Percentiles rank a stretch among this genome's conserved stretches.
Conservation (phyloP, 2,113 vertebrate species). For the Seriola dumerili region DNA sequence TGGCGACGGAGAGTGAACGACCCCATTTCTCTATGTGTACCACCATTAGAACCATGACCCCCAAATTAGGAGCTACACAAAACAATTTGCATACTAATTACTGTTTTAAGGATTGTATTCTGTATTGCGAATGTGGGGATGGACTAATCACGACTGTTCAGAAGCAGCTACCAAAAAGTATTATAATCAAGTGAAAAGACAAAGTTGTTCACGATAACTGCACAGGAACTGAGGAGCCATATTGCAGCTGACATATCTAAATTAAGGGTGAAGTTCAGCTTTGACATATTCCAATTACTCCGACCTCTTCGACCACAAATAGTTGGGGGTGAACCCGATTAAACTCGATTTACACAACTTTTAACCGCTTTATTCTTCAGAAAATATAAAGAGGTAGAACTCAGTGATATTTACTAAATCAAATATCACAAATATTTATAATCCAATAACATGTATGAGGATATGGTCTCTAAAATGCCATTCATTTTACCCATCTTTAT, state of each 20-base stretch:
- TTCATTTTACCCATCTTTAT: too few relatives aligned
- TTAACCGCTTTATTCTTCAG: conserved; percentile 1
- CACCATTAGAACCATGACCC: conserved; percentile 43
- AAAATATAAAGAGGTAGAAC: not conserved
- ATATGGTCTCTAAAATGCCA: too few relatives aligned
- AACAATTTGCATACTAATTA: conserved; percentile 79
- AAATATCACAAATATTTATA: not conserved
- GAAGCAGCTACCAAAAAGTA: conserved; percentile 5
- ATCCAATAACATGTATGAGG: not conserved
- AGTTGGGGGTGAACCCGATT: conserved; percentile 35
- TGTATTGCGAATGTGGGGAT: conserved; percentile 35
- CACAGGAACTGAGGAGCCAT: not conserved
- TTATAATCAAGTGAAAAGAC: conserved; percentile 16
- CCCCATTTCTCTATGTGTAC: conserved; percentile 34
- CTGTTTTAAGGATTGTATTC: conserved; percentile 52
- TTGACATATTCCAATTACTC: conserved; percentile 30
- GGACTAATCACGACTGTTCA: conserved; percentile 33
- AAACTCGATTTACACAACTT: conserved; percentile 30
- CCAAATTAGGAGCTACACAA: conserved; percentile 60
- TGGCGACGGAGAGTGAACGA: conserved; percentile 31
- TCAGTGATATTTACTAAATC: not conserved
- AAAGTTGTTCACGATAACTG: not conserved
- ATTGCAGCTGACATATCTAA: conserved; percentile 26
- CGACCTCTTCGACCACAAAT: conserved; percentile 17
- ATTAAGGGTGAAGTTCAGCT: conserved; percentile 28